These are phyloP conservation scores for Drosophila macrothrix DNA, from an alignment of 2,888 invertebrate species.

Conservation along the genomic window DNA sequence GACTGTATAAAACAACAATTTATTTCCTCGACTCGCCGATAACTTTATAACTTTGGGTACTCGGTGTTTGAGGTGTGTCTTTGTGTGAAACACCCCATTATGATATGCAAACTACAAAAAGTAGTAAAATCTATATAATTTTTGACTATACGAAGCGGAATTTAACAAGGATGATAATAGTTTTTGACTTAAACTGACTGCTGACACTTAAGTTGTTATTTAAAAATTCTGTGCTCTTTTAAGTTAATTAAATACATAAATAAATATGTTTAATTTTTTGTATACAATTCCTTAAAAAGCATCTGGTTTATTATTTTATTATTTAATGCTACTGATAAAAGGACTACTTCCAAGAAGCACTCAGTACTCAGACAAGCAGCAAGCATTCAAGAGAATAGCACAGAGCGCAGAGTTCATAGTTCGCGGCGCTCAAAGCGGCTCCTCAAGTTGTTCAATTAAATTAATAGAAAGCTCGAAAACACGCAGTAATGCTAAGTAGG, in stretches of 20 bases:
- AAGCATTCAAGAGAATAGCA: not conserved
- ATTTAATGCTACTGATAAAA: not conserved
- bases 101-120: no score
- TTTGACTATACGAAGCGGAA: not conserved
- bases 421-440: conserved; percentile 9
- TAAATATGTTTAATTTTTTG: not conserved
- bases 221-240: not conserved
- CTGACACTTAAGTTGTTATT: not conserved
- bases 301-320: not conserved
- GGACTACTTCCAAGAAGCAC: not conserved
- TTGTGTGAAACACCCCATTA: conserved; percentile 1
- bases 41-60: no score
- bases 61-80: conserved; percentile 1
- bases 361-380: not conserved
- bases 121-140: not conserved
- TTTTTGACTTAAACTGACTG: not conserved
- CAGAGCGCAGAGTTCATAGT: conserved; percentile 2
- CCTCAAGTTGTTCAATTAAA: conserved; percentile 73
- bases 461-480: conserved; percentile 72
- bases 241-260: not conserved
- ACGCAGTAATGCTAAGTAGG: conserved; percentile 73
- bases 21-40: no score
- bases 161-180: no score
- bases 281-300: not conserved
- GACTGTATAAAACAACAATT: no score